Conservation (phyloP, 2,113 vertebrate species). For the Mus pahari region DNA sequence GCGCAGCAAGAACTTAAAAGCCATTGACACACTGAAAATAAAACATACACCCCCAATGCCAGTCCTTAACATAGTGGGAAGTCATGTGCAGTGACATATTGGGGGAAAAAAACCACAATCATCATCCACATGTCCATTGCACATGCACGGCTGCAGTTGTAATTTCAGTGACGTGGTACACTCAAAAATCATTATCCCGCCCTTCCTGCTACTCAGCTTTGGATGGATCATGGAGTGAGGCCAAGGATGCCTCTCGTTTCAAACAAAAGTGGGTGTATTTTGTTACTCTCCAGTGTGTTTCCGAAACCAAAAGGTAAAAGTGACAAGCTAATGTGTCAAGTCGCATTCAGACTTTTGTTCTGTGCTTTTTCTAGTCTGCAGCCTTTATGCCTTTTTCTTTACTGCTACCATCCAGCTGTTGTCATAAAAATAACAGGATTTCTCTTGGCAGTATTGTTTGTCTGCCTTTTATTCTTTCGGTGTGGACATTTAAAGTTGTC, state of each 20-base stretch:
- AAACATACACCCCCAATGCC: neutral
- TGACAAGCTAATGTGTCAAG: conserved; percentile 28
- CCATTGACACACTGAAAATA: neutral
- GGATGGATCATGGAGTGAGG: neutral
- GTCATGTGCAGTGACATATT: neutral
- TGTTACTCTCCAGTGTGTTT: conserved; percentile 11
- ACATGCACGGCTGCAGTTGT: neutral
- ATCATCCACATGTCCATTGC: neutral
- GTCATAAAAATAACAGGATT: conserved; percentile 38
- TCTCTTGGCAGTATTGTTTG: neutral
- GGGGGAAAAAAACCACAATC: neutral
- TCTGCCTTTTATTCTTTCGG: neutral
- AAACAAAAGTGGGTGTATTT: neutral
- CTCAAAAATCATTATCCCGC: neutral
- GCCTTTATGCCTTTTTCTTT: conserved; percentile 2
- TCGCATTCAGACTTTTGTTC: neutral
- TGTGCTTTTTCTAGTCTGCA: neutral
- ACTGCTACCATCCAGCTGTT: neutral
- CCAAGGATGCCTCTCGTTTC: neutral
- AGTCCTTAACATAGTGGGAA: neutral
- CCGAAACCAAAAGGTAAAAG: conserved; percentile 19
- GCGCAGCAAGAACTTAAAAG: neutral
- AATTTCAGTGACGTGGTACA: neutral
- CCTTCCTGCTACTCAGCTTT: neutral
- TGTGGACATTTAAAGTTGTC: neutral